A percentile compares a stretch with the other conserved stretches of the same genome.
phyloP scores from a whole-genome alignment of 2,113 vertebrate genomes.

The Albula glossodonta region DNA sequence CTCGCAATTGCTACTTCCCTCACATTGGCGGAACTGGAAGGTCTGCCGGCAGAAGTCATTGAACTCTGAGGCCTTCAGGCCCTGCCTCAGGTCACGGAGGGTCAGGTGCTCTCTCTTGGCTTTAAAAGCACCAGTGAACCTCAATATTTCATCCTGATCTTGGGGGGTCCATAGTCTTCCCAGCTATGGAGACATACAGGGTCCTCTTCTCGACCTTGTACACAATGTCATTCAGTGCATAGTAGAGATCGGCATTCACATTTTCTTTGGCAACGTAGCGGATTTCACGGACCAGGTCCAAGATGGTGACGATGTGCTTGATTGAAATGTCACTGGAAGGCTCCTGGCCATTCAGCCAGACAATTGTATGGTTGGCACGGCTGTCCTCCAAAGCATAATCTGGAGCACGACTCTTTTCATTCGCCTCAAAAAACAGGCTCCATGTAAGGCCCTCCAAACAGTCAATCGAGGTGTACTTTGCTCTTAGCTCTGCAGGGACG shows the following conservation, averaged over 20 bases:
- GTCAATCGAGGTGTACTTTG: slow-evolving; percentile 56
- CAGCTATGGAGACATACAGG: slow-evolving; percentile 45
- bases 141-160: slow-evolving; percentile 21
- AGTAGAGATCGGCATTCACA: slow-evolving; percentile 40
- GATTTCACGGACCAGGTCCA: slow-evolving; percentile 61
- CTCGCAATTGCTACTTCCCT: slow-evolving; percentile 50
- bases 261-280: slow-evolving; percentile 55
- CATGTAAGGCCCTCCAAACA: slow-evolving; percentile 64
- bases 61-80: slow-evolving; percentile 54
- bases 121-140: slow-evolving; percentile 41
- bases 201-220: slow-evolving; percentile 49
- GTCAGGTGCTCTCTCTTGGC: slow-evolving; percentile 34
- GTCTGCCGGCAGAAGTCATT: slow-evolving; percentile 59
- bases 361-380: slow-evolving; percentile 1
- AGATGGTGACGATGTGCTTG: slow-evolving; percentile 56
- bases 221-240: slow-evolving; percentile 60
- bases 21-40: slow-evolving; percentile 54
- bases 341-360: slow-evolving; percentile 50
- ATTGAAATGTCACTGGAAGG: slow-evolving; percentile 26
- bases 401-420: slow-evolving; percentile 53
- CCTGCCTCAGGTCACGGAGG: slow-evolving; percentile 46
- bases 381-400: slow-evolving; percentile 37
- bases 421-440: slow-evolving; percentile 63
- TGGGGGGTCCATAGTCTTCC: slow-evolving; percentile 46
- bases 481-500: slow-evolving; percentile 54